These are phyloP conservation scores for Sylvilagus floridanus DNA, from an alignment of 2,797 vertebrate genomes.

Conservation along the genomic window DNA sequence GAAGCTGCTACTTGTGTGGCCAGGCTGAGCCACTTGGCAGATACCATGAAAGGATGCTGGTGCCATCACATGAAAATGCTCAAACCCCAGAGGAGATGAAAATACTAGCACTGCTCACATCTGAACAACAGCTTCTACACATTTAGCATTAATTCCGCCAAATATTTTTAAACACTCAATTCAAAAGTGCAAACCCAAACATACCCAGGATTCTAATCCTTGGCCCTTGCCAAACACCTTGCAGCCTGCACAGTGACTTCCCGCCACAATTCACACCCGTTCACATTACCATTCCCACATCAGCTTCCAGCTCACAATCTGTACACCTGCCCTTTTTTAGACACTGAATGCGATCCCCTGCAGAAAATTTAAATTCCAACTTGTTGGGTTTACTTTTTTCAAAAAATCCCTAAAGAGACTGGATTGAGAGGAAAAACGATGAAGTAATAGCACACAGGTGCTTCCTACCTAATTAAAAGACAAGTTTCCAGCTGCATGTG, in stretches of 20 bases:
- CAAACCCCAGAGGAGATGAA: background rate
- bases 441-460: conserved; percentile 85
- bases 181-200: conserved; percentile 36
- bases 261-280: background rate
- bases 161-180: conserved; percentile 64
- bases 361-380: conserved; percentile 56
- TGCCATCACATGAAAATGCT: background rate
- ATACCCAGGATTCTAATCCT: background rate
- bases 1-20: background rate
- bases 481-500: conserved; percentile 76
- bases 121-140: conserved; percentile 30
- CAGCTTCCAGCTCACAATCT: background rate
- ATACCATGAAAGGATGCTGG: background rate
- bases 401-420: conserved; percentile 62
- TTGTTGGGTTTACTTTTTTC: background rate
- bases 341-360: background rate
- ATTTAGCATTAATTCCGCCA: conserved; percentile 29
- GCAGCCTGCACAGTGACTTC: background rate
- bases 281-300: background rate
- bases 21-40: background rate
- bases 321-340: background rate
- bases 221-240: background rate
- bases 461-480: conserved; percentile 89
- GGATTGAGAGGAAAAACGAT: conserved; percentile 80
- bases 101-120: background rate